These are phyloP conservation scores for Drosophila melanica DNA, from an alignment of 1,140 invertebrate genomes.

Conservation along the genomic window DNA sequence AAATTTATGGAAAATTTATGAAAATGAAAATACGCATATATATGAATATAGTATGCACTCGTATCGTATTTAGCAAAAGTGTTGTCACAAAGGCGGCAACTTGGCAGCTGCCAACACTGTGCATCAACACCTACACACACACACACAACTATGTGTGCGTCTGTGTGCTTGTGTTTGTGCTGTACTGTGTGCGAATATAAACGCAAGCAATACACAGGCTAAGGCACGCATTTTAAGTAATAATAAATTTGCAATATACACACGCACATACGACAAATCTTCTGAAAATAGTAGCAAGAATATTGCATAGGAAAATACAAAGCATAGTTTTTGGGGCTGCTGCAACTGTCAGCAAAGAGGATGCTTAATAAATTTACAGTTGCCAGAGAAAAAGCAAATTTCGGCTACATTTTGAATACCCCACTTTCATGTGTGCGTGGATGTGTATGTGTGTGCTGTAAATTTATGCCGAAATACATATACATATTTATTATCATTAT, in stretches of 20 bases:
- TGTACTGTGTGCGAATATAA: constrained; percentile 32
- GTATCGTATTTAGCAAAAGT: constrained; percentile 50
- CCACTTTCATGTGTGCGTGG: background rate
- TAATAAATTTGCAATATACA: constrained; percentile 57
- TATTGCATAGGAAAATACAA: constrained; percentile 28
- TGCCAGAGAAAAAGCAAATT: background rate
- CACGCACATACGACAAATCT: background rate
- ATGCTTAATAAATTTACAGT: constrained; percentile 61
- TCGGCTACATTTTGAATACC: constrained; percentile 1
- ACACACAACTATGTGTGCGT: background rate
- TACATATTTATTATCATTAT: constrained; percentile 71
- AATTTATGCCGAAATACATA: constrained; percentile 55
- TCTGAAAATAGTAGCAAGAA: constrained; percentile 3
- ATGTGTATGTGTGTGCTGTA: constrained; percentile 2
- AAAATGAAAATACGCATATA: constrained; percentile 58
- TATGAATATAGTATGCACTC: constrained; percentile 12
- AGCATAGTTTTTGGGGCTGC: constrained; percentile 26
- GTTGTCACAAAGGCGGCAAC: constrained; percentile 69
- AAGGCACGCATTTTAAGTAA: constrained; percentile 40
- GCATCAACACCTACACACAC: constrained; percentile 62
- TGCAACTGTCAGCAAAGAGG: constrained; percentile 54
- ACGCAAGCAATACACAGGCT: constrained; percentile 19
- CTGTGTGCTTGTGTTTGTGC: background rate
- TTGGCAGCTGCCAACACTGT: constrained; percentile 75
- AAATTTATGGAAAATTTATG: constrained; percentile 74